phyloP scores from a whole-genome alignment of 2,888 invertebrate species.

The Alviniconcha strummeri region DNA sequence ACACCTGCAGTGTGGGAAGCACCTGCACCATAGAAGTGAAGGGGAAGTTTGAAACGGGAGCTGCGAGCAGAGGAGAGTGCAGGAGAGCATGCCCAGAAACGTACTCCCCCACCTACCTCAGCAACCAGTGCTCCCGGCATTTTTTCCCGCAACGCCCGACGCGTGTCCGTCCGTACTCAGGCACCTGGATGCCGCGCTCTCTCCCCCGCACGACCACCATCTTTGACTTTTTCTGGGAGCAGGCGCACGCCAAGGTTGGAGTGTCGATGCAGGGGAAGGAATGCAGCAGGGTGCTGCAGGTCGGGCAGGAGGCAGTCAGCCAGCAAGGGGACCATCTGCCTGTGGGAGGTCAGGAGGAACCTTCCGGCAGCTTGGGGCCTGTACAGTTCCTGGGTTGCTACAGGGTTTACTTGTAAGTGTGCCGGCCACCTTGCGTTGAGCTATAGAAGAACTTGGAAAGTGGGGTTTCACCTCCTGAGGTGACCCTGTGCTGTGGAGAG shows the following conservation, averaged over 20 bases:
- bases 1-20: background rate
- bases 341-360: background rate
- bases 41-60: no score
- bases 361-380: background rate
- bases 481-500: no score
- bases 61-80: no score
- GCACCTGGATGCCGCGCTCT: slow-evolving; percentile 11
- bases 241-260: slow-evolving; percentile 28
- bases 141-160: background rate
- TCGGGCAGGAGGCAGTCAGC: background rate
- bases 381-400: slow-evolving; percentile 29
- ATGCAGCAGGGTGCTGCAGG: background rate
- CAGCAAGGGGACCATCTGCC: background rate
- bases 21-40: background rate
- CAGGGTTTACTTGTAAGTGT: slow-evolving; percentile 24
- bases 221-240: slow-evolving; percentile 35
- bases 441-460: no score
- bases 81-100: background rate
- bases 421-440: no score
- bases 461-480: no score
- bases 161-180: background rate
- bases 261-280: background rate
- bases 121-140: background rate
- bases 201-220: slow-evolving; percentile 25
- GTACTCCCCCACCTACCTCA: background rate